These are phyloP conservation scores for Bothrops alternatus DNA, from an alignment of 2,797 vertebrate genomes.

Conservation along the genomic window DNA sequence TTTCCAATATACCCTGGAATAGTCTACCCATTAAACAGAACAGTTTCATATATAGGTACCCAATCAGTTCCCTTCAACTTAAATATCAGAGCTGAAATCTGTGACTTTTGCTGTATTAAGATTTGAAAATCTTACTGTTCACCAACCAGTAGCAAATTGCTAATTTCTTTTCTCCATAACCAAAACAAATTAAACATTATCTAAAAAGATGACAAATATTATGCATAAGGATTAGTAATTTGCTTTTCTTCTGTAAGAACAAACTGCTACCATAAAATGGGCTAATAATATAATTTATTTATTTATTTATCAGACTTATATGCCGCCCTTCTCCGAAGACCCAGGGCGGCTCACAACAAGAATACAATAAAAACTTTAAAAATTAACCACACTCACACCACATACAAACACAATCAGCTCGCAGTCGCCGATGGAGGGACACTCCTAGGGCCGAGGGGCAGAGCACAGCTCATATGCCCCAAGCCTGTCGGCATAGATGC, in stretches of 20 bases:
- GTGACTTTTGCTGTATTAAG: neutral
- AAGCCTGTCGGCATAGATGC: too few species aligned
- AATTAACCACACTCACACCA: too few species aligned
- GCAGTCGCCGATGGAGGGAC: too few species aligned
- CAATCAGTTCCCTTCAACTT: neutral
- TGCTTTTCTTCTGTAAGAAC: slow-evolving; percentile 27
- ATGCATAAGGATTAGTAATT: neutral
- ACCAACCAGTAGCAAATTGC: neutral
- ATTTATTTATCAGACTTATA: too few species aligned
- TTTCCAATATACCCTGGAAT: neutral
- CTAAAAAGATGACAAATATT: slow-evolving; percentile 31
- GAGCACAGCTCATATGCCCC: too few species aligned
- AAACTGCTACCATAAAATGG: slow-evolving; percentile 38
- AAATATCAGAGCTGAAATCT: neutral
- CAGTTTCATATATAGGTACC: neutral
- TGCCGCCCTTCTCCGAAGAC: too few species aligned
- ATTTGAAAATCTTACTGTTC: neutral
- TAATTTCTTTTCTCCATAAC: neutral
- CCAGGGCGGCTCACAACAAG: too few species aligned
- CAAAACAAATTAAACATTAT: slow-evolving; percentile 42
- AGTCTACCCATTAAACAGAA: neutral
- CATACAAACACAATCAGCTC: too few species aligned
- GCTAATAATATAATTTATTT: slow-evolving; percentile 3
- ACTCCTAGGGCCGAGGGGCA: too few species aligned
- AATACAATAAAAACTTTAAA: too few species aligned